Evolutionary conservation across 2,888 invertebrate species (phyloP).

Genomic region (Caenorhabditis virilis): DNA sequence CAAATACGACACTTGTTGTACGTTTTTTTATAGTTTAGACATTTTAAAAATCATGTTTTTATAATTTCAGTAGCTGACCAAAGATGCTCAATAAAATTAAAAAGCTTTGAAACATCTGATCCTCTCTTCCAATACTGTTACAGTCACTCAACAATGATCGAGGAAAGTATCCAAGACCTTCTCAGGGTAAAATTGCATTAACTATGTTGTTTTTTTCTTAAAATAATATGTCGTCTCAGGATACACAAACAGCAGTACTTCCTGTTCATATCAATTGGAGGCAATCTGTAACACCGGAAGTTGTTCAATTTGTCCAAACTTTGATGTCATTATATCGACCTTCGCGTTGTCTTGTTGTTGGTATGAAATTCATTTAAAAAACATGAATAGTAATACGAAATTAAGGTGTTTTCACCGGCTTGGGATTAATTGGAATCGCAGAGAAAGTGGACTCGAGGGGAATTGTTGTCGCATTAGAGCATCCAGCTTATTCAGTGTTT

Average conservation of each 20-base stretch:
- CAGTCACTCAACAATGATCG: constrained; percentile 53
- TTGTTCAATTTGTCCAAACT: constrained; percentile 62
- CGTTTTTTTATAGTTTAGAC: neutral
- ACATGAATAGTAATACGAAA: constrained; percentile 2
- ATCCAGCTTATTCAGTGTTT: constrained; percentile 52
- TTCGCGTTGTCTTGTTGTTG: constrained; percentile 69
- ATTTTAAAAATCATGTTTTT: neutral
- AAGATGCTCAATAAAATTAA: constrained; percentile 41
- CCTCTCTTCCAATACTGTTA: constrained; percentile 56
- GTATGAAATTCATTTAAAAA: constrained; percentile 20
- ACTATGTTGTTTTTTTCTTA: no score
- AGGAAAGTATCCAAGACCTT: constrained; percentile 47
- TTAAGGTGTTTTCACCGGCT: constrained; percentile 47
- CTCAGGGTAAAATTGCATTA: constrained; percentile 32
- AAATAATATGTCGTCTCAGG: no score
- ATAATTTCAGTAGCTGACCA: constrained; percentile 45
- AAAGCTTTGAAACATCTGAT: constrained; percentile 54
- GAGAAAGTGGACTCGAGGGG: constrained; percentile 48
- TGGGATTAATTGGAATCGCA: constrained; percentile 45
- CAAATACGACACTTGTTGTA: constrained; percentile 42
- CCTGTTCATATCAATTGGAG: constrained; percentile 55
- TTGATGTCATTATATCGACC: constrained; percentile 65
- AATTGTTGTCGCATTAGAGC: constrained; percentile 56
- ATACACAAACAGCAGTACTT: constrained; percentile 46
- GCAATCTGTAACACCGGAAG: constrained; percentile 63